A percentile compares a stretch with the other conserved stretches of the same genome.
Conservation (phyloP, 30 jellyfish, hydroid and myxozoan species). For the Rhopilema esculentum region DNA sequence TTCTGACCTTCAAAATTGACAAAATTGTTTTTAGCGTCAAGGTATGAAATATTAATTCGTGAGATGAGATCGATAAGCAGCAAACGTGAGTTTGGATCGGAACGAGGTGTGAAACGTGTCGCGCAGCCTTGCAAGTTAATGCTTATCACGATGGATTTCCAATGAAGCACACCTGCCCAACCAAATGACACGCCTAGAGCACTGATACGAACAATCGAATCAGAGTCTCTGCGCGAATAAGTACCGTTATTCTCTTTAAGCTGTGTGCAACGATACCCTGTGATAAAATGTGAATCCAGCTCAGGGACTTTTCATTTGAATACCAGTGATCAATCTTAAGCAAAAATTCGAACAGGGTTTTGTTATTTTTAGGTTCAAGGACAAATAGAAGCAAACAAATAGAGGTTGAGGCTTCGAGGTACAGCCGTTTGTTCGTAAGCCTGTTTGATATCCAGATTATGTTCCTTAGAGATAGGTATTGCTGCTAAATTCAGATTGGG, state of each 20-base stretch:
- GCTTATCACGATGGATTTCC: constrained; percentile 21
- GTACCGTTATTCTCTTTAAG: not conserved
- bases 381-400: no score
- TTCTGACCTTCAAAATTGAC: not conserved
- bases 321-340: no score
- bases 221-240: not conserved
- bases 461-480: not conserved
- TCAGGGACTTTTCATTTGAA: no score
- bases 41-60: constrained; percentile 29
- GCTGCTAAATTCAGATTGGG: not conserved
- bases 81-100: constrained; percentile 1
- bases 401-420: not conserved
- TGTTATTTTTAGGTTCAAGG: not conserved
- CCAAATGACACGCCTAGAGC: not conserved
- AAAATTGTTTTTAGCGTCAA: not conserved
- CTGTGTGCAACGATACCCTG: no score
- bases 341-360: no score
- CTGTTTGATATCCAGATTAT: not conserved
- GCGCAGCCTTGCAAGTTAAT: not conserved
- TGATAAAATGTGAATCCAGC: no score
- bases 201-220: not conserved
- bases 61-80: constrained; percentile 28
- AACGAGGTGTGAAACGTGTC: constrained; percentile 59
- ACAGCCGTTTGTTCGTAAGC: not conserved
- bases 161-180: constrained; percentile 19